Conservation (phyloP, 2,113 vertebrate species). For the Brachirus orientalis region DNA sequence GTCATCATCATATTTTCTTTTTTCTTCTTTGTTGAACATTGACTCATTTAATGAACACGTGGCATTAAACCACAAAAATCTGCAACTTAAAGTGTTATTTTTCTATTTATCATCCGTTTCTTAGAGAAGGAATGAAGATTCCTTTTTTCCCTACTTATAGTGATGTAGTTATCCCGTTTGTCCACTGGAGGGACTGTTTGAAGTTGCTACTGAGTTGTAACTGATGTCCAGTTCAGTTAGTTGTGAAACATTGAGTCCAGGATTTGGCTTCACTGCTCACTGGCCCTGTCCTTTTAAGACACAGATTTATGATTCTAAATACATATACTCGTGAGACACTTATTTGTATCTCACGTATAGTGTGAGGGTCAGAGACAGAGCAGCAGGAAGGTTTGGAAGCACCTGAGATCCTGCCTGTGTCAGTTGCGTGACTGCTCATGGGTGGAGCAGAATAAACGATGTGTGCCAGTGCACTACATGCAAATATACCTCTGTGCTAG, state of each 20-base stretch:
- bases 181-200: constrained; percentile 67
- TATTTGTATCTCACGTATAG: neutral
- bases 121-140: neutral
- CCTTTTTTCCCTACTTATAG: neutral
- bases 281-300: constrained; percentile 10
- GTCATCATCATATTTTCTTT: constrained; percentile 9
- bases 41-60: constrained; percentile 34
- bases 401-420: constrained; percentile 14
- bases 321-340: too few relatives aligned
- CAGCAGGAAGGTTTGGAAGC: constrained; percentile 36
- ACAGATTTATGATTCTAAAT: neutral
- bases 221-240: constrained; percentile 22
- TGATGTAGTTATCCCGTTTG: constrained; percentile 29
- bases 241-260: neutral
- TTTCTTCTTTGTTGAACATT: neutral
- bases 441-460: constrained; percentile 43
- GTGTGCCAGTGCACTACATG: constrained; percentile 42
- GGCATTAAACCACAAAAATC: constrained; percentile 17
- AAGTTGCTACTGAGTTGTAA: constrained; percentile 12
- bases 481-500: constrained; percentile 43
- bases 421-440: constrained; percentile 52
- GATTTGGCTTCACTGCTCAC: constrained; percentile 6
- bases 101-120: neutral
- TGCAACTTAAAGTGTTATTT: constrained; percentile 32
- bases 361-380: neutral